Percentiles rank a stretch among this genome's conserved stretches.
phyloP scores from a whole-genome alignment of 2,797 vertebrate species.

The Eurystomus glaucurus region DNA sequence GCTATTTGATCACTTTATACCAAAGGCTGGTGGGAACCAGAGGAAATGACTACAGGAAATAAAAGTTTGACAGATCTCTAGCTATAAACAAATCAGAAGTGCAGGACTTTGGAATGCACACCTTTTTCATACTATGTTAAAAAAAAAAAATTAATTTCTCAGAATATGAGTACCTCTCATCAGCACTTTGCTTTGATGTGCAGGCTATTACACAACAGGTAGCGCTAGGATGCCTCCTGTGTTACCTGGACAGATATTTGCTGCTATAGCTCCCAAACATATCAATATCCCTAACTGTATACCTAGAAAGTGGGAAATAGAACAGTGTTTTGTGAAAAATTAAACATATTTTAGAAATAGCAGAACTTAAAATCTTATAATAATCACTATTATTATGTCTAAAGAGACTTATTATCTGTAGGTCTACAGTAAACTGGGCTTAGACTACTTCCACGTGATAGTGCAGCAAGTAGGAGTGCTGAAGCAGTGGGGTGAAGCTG shows the following conservation, averaged over 20 bases:
- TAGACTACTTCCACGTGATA: not conserved
- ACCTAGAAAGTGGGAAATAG: not conserved
- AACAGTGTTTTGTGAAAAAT: not conserved
- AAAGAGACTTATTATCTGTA: not conserved
- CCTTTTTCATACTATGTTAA: not conserved
- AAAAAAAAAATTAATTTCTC: not conserved
- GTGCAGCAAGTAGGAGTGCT: not conserved
- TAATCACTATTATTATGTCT: not conserved
- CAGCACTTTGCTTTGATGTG: not conserved
- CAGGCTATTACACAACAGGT: not conserved
- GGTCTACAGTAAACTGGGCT: not conserved
- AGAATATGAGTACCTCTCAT: not conserved
- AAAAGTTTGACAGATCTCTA: not conserved
- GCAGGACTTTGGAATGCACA: not conserved
- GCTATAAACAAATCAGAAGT: conserved; percentile 11
- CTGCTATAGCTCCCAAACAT: not conserved
- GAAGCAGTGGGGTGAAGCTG: not conserved
- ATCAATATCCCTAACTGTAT: not conserved
- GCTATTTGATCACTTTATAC: conserved; percentile 34
- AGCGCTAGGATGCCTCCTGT: not conserved
- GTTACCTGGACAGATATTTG: not conserved
- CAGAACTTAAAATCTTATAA: not conserved
- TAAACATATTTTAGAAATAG: not conserved
- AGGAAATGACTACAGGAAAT: conserved; percentile 79
- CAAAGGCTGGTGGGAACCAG: not conserved